Conservation (phyloP, 2,888 invertebrate genomes). For the Mythimna vitellina region DNA sequence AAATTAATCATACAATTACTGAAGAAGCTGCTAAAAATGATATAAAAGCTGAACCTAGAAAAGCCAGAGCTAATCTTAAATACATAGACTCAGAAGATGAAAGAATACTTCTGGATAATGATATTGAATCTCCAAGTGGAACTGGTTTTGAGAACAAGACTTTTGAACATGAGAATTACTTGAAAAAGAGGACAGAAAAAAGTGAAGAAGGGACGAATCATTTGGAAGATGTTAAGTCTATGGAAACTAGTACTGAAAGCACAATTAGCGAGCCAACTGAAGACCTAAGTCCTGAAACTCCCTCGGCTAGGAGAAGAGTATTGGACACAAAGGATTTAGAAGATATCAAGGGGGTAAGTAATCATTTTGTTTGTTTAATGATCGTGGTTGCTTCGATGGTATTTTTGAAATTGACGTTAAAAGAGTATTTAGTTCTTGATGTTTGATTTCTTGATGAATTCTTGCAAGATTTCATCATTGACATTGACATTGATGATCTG, state of each 20-base stretch:
- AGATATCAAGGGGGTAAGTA: slow-evolving; percentile 85
- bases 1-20: slow-evolving; percentile 71
- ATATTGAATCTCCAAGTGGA: slow-evolving; percentile 86
- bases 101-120: slow-evolving; percentile 82
- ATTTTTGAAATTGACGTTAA: not conserved
- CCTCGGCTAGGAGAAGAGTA: slow-evolving; percentile 80
- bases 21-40: slow-evolving; percentile 73
- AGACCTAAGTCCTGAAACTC: slow-evolving; percentile 84
- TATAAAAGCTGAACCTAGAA: slow-evolving; percentile 69
- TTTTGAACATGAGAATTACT: slow-evolving; percentile 86
- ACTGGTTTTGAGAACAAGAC: slow-evolving; percentile 88
- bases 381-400: slow-evolving; percentile 53
- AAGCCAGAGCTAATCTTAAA: slow-evolving; percentile 76
- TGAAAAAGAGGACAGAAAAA: slow-evolving; percentile 86
- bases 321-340: slow-evolving; percentile 82
- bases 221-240: slow-evolving; percentile 81
- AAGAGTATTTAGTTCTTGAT: not conserved
- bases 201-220: slow-evolving; percentile 73
- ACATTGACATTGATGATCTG: not conserved
- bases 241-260: slow-evolving; percentile 88
- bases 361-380: slow-evolving; percentile 58
- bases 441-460: not conserved
- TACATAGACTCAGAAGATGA: slow-evolving; percentile 85
- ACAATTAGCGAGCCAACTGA: slow-evolving; percentile 85
- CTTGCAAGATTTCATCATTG: no score